These are phyloP conservation scores for Pseudococcus viburni DNA, from an alignment of 2,888 invertebrate genomes.

Conservation along the genomic window DNA sequence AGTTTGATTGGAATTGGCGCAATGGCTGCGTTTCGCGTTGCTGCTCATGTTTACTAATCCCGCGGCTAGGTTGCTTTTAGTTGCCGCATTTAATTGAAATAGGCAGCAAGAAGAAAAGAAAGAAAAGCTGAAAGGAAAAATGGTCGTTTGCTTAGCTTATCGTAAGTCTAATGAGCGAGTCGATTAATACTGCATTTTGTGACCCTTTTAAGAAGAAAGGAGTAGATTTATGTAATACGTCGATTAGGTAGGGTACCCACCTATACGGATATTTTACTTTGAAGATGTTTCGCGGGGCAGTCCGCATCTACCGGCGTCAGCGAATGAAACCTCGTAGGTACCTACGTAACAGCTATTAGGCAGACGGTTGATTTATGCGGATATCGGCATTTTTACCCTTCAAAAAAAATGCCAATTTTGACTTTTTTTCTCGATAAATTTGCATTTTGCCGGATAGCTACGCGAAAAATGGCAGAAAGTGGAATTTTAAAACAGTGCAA, in stretches of 20 bases:
- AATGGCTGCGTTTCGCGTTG: too few species aligned
- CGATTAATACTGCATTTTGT: constrained; percentile 1
- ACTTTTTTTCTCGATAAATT: constrained; percentile 14
- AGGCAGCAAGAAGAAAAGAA: background rate
- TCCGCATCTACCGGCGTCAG: background rate
- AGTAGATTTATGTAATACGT: too few species aligned
- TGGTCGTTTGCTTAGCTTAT: background rate
- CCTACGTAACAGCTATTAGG: background rate
- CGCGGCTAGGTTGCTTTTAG: background rate
- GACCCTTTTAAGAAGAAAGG: background rate
- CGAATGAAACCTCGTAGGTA: background rate
- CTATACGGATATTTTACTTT: background rate
- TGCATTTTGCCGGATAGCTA: background rate
- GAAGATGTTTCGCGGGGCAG: too few species aligned
- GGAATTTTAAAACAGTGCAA: background rate
- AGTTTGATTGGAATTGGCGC: background rate
- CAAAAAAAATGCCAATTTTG: constrained; percentile 4
- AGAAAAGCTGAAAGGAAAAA: background rate
- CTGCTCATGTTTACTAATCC: too few species aligned
- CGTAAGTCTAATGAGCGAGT: background rate
- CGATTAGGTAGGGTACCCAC: background rate
- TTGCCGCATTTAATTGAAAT: background rate
- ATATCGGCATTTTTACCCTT: background rate
- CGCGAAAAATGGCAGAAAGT: background rate
- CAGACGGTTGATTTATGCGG: background rate